Evolutionary conservation across 2,113 vertebrate species (phyloP), one percentile per base, ranked within the genome.

Genomic region (Sinosuthora webbiana): DNA sequence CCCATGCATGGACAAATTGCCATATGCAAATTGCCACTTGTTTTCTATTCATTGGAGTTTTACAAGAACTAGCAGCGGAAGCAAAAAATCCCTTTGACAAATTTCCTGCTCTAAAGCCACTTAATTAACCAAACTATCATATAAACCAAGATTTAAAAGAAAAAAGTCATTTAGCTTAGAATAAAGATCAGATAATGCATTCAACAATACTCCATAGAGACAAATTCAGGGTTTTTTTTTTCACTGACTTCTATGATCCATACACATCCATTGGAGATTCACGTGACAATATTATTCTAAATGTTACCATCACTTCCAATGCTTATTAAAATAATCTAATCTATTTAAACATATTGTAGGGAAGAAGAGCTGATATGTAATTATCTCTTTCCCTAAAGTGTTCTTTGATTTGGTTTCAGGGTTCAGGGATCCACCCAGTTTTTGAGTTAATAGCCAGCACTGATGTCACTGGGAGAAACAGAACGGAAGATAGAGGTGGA

Each of bases 261-360:
- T 23, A 41, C 30, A 56, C 17, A 83, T 39, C 35, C 71, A 75
- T 27, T 35, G 20, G 27, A 91, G 57, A 81, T 33, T 94, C 60
- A 79, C 0, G 2, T 27, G 27, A 42, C 39, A 70, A 35, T 77
- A 76, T 69, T 74, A 45, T 89, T 88, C 85, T 81, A 68, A 85
- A 71, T 45, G 55, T 59, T 79, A 63, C 62, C 45, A 90, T 57
- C 33, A 35, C 15, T 64, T 79, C 30, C 62, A 93, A 80, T 30
- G 31, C 49, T 95, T 90, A 93, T 77, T 93, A 91, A 95, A 95
- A 92, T 91, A 95, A 90, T 84, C 89, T 97, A 96, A 95, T 96
- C 96, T 95, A 35, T 85, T 94, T 65, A 94, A 96, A 90, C 89
- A 94, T 85, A 96, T 63, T 88, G 79, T 68, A 77, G 76, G 94